Evolutionary conservation across 2,113 vertebrate species (phyloP).

Genomic region (Oreochromis niloticus): DNA sequence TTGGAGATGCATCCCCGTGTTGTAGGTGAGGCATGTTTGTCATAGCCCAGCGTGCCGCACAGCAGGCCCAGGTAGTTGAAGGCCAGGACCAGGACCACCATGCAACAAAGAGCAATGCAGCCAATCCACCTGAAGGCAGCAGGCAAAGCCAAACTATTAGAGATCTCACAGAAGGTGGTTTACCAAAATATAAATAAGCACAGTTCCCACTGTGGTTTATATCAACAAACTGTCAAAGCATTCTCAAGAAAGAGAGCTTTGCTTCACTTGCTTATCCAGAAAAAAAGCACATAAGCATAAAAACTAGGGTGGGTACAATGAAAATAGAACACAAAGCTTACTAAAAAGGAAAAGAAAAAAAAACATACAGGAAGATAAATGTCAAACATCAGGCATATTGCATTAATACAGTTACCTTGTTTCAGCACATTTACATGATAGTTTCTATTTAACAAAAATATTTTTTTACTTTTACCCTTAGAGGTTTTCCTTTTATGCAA

Average conservation of each 20-base stretch:
- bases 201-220: not conserved
- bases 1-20: slow-evolving; percentile 91
- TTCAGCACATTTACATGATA: not conserved
- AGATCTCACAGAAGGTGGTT: not conserved
- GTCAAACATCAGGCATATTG: not conserved
- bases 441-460: not conserved
- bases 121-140: slow-evolving; percentile 81
- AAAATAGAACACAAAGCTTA: not conserved
- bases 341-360: not conserved
- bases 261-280: not conserved
- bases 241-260: not conserved
- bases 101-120: slow-evolving; percentile 82
- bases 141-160: not conserved
- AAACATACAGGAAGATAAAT: not conserved
- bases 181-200: not conserved
- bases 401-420: not conserved
- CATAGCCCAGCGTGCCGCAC: slow-evolving; percentile 84
- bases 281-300: not conserved
- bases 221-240: not conserved
- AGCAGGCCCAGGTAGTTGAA: slow-evolving; percentile 90
- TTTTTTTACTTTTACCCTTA: not conserved
- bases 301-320: not conserved
- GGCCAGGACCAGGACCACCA: slow-evolving; percentile 82
- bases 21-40: slow-evolving; percentile 86
- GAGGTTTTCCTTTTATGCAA: not conserved